Evolutionary conservation across 1,140 invertebrate genomes (phyloP), one percentile per base, ranked within the genome.

Genomic region (Drosophila mojavensis): DNA sequence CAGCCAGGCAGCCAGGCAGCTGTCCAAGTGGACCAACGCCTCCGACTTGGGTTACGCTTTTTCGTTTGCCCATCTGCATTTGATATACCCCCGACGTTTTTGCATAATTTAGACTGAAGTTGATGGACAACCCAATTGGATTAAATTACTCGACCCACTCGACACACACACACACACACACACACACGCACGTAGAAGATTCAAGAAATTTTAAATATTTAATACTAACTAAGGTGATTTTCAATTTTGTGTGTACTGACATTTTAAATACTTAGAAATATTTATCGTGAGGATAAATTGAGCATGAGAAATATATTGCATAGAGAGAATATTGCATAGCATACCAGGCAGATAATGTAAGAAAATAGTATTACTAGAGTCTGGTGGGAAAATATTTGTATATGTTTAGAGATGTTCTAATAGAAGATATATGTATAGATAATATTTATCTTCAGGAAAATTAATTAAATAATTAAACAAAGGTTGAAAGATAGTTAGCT

Each of bases 1-100:
- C 36, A 39, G 36, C 3, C 36, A 39, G 11, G 36, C 36, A 39
- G 36, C 11, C 36, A 39, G 10, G 33, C 69, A 81, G 63, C 63
- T 81, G 73, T 67, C 51, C 77, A 62, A 43, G 15, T 47, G 43
- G 47, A 48, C 26, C 24, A 66, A 68, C 75, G 51, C 63, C 28
- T 68, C 24, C 20, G 45, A 36, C 28, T 55, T 55, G 9, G 15
- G 15, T 36, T 55, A 36, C 53, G 30, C 13, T 39, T 28, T 15
- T 48, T 15, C 17, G 45, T 41, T 13, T 3, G n/a, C 28, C 4
- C 54, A 59, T 72, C 54, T 72, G 62, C 54, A 66, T 71, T 64
- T 58, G 51, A 56, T 65, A 43, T 53, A 51, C 43, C 36, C 3
- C 43, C 28, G 24, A 20, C 54, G 63, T 54, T 58, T 47, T 58